Evolutionary conservation across 2,113 vertebrate genomes (phyloP), one percentile per base, ranked within the genome.

Genomic region (Phalacrocorax pelagicus): DNA sequence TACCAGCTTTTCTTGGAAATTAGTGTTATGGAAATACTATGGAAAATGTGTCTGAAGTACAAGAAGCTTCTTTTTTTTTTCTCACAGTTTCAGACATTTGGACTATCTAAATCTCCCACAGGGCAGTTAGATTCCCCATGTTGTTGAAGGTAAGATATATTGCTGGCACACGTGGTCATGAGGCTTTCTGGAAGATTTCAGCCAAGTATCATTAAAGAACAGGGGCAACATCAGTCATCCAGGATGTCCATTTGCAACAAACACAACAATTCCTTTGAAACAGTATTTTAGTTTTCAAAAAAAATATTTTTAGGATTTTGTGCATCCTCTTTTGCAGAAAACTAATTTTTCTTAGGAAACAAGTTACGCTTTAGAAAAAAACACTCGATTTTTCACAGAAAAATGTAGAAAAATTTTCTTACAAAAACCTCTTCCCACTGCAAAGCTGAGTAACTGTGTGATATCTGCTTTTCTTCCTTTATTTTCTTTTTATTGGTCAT

Each of bases 21-120:
- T 0, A n/a, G 1, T 40, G 5, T 42, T 42, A 30, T 1, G 1
- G 26, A 52, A 59, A 47, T 75, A n/a, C 1, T 22, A 8, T 30
- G 8, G 36, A 67, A 58, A 86, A 38, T 42, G 3, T 9, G 12
- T 40, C 15, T 61, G 27, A 57, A n/a, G 5, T 40, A 38, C 27
- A 46, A 55, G 15, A 61, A 78, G 14, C 4, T 61, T 27, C 8
- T 59, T 36, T 61, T 62, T 29, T 87, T 65, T 40, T 47, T 51
- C 16, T 52, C 29, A 34, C 8, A 8, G 3, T 58, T 91, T 81
- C 84, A 94, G 30, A 62, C 4, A 22, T 17, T 66, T 79, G 38
- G 20, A 5, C 19, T 70, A 9, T 12, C 36, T 88, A 47, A 75
- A 83, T n/a, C 14, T 79, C 38, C n/a, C 10, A 72, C 11, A 30